phyloP scores from a whole-genome alignment of 2,113 vertebrate genomes.

The Leptobrachium ailaonicum region DNA sequence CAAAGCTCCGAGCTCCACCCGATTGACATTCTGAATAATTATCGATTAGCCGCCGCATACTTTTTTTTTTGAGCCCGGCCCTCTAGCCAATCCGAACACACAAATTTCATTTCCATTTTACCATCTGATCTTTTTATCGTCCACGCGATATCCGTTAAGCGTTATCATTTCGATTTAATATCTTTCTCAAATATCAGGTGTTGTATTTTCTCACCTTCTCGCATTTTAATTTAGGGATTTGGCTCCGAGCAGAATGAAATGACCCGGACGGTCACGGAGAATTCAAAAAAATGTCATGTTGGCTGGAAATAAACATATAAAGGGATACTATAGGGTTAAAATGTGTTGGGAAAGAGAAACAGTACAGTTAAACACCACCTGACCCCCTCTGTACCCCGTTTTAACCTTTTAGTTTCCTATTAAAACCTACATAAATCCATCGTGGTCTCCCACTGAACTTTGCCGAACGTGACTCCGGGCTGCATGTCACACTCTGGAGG shows the following conservation, averaged over 20 bases:
- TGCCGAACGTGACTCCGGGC: too few species aligned
- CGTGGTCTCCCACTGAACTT: too few species aligned
- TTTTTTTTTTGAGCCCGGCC: neutral
- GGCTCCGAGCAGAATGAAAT: conserved; percentile 22
- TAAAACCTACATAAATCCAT: neutral
- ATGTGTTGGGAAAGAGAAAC: too few species aligned
- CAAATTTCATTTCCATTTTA: neutral
- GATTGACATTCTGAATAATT: too few species aligned
- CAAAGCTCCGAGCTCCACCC: too few species aligned
- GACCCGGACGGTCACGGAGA: neutral
- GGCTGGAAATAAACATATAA: neutral
- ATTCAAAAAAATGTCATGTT: neutral
- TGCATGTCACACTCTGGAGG: too few species aligned
- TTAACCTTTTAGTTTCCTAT: too few species aligned
- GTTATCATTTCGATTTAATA: conserved; percentile 21
- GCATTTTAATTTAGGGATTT: conserved; percentile 27
- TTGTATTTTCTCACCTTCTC: conserved; percentile 6
- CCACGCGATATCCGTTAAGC: conserved; percentile 15
- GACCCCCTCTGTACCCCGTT: too few species aligned
- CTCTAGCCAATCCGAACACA: neutral
- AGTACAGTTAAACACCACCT: too few species aligned
- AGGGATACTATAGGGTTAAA: too few species aligned
- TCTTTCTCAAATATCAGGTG: neutral
- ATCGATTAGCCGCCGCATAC: neutral
- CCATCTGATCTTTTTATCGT: neutral